phyloP scores from a whole-genome alignment of 2,113 vertebrate species.

The Philantomba maxwellii region DNA sequence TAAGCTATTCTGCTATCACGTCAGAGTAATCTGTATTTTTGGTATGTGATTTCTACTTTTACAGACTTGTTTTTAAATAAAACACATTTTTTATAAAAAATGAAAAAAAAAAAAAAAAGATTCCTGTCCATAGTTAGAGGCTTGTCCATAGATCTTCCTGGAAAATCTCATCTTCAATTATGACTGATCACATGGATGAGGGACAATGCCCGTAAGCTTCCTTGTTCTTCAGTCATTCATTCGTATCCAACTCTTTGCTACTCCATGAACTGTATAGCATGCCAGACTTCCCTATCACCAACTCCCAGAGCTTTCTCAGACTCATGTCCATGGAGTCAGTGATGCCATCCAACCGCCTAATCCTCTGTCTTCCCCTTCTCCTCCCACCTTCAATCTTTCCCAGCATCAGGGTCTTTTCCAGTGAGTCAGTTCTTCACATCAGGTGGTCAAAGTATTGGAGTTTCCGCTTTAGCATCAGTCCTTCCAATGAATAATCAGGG shows the following conservation, averaged over 20 bases:
- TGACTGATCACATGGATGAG: background rate
- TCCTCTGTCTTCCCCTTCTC: background rate
- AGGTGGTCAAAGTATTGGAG: background rate
- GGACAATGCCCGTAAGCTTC: background rate
- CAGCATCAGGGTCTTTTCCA: background rate
- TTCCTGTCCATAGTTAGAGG: background rate
- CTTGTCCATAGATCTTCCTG: background rate
- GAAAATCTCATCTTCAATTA: background rate
- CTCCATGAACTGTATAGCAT: background rate
- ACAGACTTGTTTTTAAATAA: conserved; percentile 69
- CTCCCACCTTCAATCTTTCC: background rate
- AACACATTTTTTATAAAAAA: conserved; percentile 59
- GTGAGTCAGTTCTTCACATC: background rate
- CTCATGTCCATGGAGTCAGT: background rate
- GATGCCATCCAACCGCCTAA: background rate
- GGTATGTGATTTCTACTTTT: conserved; percentile 68
- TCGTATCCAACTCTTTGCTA: background rate
- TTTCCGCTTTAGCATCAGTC: background rate
- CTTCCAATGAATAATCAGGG: background rate
- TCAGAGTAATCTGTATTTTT: conserved; percentile 69
- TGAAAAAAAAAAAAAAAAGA: background rate
- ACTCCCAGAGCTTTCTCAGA: background rate
- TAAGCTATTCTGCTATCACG: conserved; percentile 62
- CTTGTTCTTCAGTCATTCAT: background rate
- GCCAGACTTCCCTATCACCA: background rate